Evolutionary conservation across 2,888 invertebrate species (phyloP).

Genomic region (Amphimallon solstitiale): DNA sequence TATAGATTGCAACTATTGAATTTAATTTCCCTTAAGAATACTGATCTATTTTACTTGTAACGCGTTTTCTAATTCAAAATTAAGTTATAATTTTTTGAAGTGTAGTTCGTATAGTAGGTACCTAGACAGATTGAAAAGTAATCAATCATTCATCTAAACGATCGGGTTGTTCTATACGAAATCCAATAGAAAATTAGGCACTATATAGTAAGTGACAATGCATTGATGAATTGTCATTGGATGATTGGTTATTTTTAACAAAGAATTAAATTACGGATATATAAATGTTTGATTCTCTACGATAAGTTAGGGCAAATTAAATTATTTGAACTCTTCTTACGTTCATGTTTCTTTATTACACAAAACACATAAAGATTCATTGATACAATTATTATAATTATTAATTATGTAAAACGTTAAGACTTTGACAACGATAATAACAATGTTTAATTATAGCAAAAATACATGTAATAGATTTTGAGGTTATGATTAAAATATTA

Average conservation of each 20-base stretch:
- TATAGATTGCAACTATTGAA: no score
- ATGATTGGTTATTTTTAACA: slow-evolving; percentile 58
- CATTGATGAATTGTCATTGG: slow-evolving; percentile 57
- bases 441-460: no score
- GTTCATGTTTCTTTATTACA: no score
- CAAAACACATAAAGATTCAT: no score
- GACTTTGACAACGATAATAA: no score
- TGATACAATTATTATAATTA: no score
- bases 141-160: slow-evolving; percentile 56
- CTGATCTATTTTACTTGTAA: neutral
- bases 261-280: slow-evolving; percentile 47
- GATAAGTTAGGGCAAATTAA: slow-evolving; percentile 20
- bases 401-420: no score
- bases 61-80: neutral
- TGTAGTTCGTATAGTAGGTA: neutral
- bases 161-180: slow-evolving; percentile 50
- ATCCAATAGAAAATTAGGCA: slow-evolving; percentile 56
- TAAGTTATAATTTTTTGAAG: slow-evolving; percentile 7
- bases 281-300: slow-evolving; percentile 31
- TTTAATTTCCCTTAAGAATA: no score
- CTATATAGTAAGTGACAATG: slow-evolving; percentile 53
- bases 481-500: neutral
- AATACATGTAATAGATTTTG: neutral
- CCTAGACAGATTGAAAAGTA: slow-evolving; percentile 52
- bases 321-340: neutral